Percentiles rank a stretch among this genome's conserved stretches.
phyloP scores from a whole-genome alignment of 2,888 invertebrate species.

The Pterostichus madidus region DNA sequence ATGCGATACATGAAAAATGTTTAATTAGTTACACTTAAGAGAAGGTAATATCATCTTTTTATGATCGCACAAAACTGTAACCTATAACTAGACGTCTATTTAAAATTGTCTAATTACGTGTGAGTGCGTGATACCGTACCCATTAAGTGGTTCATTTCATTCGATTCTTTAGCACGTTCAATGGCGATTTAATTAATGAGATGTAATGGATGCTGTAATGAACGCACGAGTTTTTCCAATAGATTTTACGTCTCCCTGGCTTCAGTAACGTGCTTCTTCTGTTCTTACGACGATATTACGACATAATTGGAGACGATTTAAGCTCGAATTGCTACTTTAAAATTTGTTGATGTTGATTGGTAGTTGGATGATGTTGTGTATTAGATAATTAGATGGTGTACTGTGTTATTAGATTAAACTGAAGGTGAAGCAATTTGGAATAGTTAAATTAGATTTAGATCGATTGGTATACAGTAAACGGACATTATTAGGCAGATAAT shows the following conservation, averaged over 20 bases:
- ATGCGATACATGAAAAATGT: no score
- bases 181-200: constrained; percentile 29
- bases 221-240: neutral
- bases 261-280: neutral
- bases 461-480: neutral
- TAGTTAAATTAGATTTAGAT: neutral
- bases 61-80: no score
- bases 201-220: constrained; percentile 29
- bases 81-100: no score
- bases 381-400: constrained; percentile 17
- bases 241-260: neutral
- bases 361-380: constrained; percentile 1
- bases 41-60: no score
- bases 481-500: no score
- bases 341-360: constrained; percentile 37
- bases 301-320: constrained; percentile 19
- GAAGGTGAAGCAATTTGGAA: neutral
- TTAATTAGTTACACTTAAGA: no score
- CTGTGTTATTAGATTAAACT: constrained; percentile 25
- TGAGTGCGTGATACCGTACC: constrained; percentile 9
- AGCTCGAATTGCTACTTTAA: constrained; percentile 20
- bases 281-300: constrained; percentile 1
- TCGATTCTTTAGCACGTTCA: neutral
- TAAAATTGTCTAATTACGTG: constrained; percentile 11
- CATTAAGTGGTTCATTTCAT: constrained; percentile 13